Evolutionary conservation across 2,888 invertebrate species (phyloP).

Genomic region (Cataglyphis altisquamis): DNA sequence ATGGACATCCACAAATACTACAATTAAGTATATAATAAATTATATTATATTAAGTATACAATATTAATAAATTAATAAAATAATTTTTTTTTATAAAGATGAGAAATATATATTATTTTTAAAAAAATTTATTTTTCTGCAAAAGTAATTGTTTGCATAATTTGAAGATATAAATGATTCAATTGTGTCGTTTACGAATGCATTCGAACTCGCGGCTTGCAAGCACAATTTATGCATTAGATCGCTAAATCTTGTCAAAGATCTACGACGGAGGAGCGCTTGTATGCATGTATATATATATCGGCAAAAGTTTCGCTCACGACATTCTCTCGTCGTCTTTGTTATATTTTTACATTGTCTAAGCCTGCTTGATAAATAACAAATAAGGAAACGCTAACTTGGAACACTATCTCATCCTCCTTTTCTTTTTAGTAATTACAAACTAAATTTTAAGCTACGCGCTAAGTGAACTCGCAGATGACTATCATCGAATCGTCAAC

Average conservation of each 20-base stretch:
- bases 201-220: background rate
- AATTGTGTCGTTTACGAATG: conserved; percentile 23
- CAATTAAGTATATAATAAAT: background rate
- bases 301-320: conserved; percentile 14
- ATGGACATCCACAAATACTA: background rate
- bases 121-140: background rate
- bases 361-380: conserved; percentile 44
- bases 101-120: background rate
- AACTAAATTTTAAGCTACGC: conserved; percentile 49
- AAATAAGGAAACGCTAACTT: conserved; percentile 31
- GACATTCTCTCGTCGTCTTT: background rate
- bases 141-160: background rate
- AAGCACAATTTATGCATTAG: conserved; percentile 5
- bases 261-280: conserved; percentile 21
- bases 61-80: background rate
- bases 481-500: conserved; percentile 29
- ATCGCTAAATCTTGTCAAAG: background rate
- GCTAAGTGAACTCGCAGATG: conserved; percentile 36
- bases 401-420: conserved; percentile 1
- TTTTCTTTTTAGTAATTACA: conserved; percentile 4
- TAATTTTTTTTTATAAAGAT: background rate
- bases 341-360: conserved; percentile 35
- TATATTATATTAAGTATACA: too few species aligned
- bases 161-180: conserved; percentile 17
- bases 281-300: background rate